These are phyloP conservation scores for Poecilus cupreus DNA, from an alignment of 2,888 invertebrate genomes.

Conservation along the genomic window DNA sequence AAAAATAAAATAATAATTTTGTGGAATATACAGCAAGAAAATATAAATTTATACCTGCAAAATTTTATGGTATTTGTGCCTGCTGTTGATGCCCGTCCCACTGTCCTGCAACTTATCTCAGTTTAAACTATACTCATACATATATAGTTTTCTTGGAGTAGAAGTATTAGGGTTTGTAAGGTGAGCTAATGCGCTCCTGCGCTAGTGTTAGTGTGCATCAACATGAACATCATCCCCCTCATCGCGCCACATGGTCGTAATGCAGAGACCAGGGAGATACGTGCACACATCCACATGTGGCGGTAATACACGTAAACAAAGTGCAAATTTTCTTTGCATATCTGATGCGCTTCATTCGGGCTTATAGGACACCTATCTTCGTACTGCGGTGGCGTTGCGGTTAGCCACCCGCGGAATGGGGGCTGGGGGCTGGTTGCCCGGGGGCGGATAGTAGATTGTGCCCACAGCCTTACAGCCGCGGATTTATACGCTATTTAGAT, in stretches of 20 bases:
- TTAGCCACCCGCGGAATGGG: background rate
- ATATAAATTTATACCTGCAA: too few species aligned
- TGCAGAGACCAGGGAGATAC: constrained; percentile 7
- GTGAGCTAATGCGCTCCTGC: background rate
- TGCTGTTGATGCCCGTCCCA: too few species aligned
- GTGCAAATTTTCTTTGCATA: constrained; percentile 71
- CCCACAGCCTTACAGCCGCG: background rate
- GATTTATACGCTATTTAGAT: constrained; percentile 57
- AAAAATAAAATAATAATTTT: too few species aligned
- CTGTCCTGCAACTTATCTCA: too few species aligned
- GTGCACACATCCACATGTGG: constrained; percentile 17
- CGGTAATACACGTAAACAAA: constrained; percentile 69
- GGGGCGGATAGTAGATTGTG: background rate
- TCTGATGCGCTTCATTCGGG: constrained; percentile 67
- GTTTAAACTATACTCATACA: too few species aligned
- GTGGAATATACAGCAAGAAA: too few species aligned
- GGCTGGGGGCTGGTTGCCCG: background rate
- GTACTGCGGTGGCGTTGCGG: constrained; percentile 9
- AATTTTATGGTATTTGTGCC: too few species aligned
- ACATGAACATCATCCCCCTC: background rate
- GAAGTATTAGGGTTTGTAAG: background rate
- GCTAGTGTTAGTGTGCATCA: background rate
- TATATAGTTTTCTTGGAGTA: background rate
- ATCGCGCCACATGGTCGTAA: background rate
- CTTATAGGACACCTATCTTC: constrained; percentile 39